Evolutionary conservation across 2,113 vertebrate genomes (phyloP).

Genomic region (Eclectus roratus): DNA sequence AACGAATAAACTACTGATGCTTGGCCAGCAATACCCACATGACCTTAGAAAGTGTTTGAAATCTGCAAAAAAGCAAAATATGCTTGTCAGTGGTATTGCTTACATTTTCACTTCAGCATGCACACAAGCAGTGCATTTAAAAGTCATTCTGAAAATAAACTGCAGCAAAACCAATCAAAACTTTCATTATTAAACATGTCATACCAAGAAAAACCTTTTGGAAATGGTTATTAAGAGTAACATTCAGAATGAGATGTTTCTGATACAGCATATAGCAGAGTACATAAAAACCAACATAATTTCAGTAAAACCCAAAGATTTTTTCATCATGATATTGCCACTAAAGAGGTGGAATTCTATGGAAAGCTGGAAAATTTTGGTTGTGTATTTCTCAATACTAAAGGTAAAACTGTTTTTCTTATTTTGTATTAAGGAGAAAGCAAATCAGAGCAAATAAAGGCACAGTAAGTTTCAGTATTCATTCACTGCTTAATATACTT

Average conservation of each 20-base stretch:
- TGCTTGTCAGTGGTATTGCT: not conserved
- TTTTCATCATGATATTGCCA: not conserved
- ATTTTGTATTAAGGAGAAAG: not conserved
- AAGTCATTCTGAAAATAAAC: slow-evolving; percentile 11
- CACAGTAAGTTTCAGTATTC: not conserved
- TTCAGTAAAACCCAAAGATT: not conserved
- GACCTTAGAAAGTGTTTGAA: slow-evolving; percentile 35
- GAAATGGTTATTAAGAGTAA: not conserved
- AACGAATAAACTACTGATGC: slow-evolving; percentile 36
- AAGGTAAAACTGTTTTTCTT: not conserved
- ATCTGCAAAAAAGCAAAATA: slow-evolving; percentile 11
- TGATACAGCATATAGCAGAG: not conserved
- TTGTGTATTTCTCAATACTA: not conserved
- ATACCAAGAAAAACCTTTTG: not conserved
- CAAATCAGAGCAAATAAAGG: not conserved
- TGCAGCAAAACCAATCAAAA: not conserved
- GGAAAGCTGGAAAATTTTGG: not conserved
- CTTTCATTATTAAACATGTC: not conserved
- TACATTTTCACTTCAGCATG: not conserved
- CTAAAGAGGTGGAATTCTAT: not conserved
- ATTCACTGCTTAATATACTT: not conserved
- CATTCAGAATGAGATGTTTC: not conserved
- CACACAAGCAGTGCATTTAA: not conserved
- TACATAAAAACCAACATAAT: not conserved
- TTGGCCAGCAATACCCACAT: slow-evolving; percentile 1